Evolutionary conservation across 2,113 vertebrate species (phyloP), one percentile per base, ranked within the genome.

Genomic region (Oxyura jamaicensis): DNA sequence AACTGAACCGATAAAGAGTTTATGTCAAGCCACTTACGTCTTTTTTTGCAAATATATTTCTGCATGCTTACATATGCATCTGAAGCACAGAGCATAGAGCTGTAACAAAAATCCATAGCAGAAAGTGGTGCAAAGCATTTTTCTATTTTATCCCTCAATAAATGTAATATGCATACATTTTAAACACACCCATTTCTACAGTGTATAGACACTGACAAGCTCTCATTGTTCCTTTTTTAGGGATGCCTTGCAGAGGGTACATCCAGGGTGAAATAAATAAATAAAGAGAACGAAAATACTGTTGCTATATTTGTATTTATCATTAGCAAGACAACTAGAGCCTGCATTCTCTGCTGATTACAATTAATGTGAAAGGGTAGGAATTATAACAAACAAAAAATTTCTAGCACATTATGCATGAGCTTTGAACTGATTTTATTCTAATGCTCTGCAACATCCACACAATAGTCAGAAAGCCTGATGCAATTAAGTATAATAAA

Each of bases 401-500:
- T 20, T 75, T 75, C 69, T 69, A 2, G 0, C 33, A 71, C 35
- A 86, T 46, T 80, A 92, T 82, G 58, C 60, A 78, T 78, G 46
- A 96, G 62, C 69, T 83, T 58, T 1, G 13, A 87, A 95, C 78
- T 96, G 55, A 96, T 92, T 96, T 85, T 76, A 85, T 95, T 94
- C 82, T 80, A 81, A 78, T 78, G 50, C 87, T 96, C 77, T n/a
- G 62, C 0, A 11, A 41, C 72, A 93, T 89, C 73, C 88, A 86
- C 78, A 67, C 48, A 72, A 36, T 88, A 82, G 85, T 93, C 81
- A 87, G 72, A 71, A 91, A 91, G 69, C 44, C 87, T 93, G 81
- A 95, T 96, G 92, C 23, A 52, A 91, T 94, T 91, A 95, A 93
- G 62, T 35, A 25, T 31, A 96, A 94, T 74, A 94, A 84, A 53